Percentiles rank a stretch among this genome's conserved stretches.
These are phyloP conservation scores for Adoxophyes honmai DNA, from an alignment of 1,140 invertebrate species.

Conservation along the genomic window DNA sequence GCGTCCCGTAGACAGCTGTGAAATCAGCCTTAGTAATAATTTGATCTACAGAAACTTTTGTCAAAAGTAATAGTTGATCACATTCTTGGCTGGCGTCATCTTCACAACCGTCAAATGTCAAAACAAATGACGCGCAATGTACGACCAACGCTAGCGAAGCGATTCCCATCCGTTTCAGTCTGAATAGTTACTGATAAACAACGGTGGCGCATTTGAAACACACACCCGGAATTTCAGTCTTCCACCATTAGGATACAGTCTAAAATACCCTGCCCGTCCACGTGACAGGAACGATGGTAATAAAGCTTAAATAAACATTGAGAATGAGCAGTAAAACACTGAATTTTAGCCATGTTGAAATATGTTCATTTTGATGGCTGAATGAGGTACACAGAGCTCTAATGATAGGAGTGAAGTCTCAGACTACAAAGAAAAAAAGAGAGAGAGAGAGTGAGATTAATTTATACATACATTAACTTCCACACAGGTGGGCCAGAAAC, in stretches of 20 bases:
- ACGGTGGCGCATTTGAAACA: neutral
- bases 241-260: neutral
- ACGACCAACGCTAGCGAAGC: neutral
- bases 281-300: conserved; percentile 3
- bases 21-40: too few species aligned
- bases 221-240: neutral
- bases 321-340: neutral
- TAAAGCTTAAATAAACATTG: conserved; percentile 13
- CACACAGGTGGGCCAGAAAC: too few species aligned
- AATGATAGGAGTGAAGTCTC: too few species aligned
- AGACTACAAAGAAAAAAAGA: too few species aligned
- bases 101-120: too few species aligned
- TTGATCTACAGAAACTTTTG: too few species aligned
- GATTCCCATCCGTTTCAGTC: conserved; percentile 9
- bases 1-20: too few species aligned
- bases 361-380: conserved; percentile 5
- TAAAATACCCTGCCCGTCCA: neutral
- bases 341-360: conserved; percentile 8
- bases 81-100: too few species aligned
- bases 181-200: conserved; percentile 14
- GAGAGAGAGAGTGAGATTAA: too few species aligned
- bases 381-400: too few species aligned
- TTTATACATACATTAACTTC: too few species aligned
- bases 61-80: too few species aligned
- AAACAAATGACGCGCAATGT: neutral